Conservation (phyloP, 2,797 vertebrate genomes). For the Onychomys arenicola region DNA sequence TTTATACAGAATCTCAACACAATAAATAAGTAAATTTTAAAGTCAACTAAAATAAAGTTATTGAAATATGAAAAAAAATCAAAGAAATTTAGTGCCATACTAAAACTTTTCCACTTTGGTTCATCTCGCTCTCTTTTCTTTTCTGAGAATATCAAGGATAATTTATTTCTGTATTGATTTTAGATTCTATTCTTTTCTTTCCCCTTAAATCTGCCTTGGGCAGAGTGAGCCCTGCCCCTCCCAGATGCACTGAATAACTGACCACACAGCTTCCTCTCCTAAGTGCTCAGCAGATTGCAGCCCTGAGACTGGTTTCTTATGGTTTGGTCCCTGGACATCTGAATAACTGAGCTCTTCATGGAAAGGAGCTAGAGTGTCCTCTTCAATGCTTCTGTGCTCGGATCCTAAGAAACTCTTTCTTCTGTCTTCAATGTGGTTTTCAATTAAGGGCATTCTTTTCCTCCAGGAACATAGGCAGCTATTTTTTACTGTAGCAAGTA, state of each 20-base stretch:
- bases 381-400: not conserved
- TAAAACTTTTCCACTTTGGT: not conserved
- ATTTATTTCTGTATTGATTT: conserved; percentile 32
- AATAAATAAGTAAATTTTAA: conserved; percentile 34
- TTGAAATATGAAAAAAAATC: conserved; percentile 52
- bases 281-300: not conserved
- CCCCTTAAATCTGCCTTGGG: not conserved
- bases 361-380: not conserved
- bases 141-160: not conserved
- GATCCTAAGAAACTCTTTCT: not conserved
- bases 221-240: not conserved
- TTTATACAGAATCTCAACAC: not conserved
- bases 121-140: not conserved
- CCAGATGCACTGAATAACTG: not conserved
- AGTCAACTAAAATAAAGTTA: conserved; percentile 24
- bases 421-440: not conserved
- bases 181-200: not conserved
- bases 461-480: not conserved
- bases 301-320: not conserved
- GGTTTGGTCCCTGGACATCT: not conserved
- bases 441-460: not conserved
- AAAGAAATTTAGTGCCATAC: conserved; percentile 22
- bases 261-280: not conserved
- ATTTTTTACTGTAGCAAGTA: not conserved
- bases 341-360: not conserved